Percentiles rank a stretch among this genome's conserved stretches.
Evolutionary conservation across 2,113 vertebrate genomes (phyloP).

Genomic region (Pachycephala philippinensis): DNA sequence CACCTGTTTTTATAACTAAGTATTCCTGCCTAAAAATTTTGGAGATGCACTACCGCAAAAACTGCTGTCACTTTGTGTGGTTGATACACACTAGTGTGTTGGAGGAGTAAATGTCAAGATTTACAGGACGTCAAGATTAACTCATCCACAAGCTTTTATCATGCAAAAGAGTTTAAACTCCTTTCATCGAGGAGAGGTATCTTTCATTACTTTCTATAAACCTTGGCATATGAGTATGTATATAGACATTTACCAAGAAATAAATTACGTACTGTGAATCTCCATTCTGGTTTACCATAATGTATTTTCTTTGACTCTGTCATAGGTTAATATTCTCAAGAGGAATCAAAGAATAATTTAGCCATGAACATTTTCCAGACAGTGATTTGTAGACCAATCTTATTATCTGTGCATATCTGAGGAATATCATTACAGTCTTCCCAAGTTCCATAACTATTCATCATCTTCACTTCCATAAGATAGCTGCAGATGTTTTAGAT

Average conservation of each 20-base stretch:
- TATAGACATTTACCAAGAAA: background rate
- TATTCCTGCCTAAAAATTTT: background rate
- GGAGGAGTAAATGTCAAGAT: background rate
- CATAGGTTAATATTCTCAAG: background rate
- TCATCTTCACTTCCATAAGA: background rate
- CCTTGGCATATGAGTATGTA: background rate
- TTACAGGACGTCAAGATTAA: background rate
- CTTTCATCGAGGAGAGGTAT: background rate
- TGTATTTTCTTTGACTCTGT: background rate
- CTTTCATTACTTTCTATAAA: background rate
- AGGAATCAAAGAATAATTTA: background rate
- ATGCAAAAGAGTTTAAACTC: background rate
- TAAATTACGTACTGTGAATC: background rate
- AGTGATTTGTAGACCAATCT: background rate
- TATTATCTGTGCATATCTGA: background rate
- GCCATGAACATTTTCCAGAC: background rate
- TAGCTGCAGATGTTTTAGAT: background rate
- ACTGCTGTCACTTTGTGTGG: background rate
- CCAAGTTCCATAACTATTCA: background rate
- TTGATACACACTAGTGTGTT: background rate
- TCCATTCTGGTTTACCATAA: background rate
- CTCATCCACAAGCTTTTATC: background rate
- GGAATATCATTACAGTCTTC: background rate
- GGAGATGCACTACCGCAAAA: background rate
- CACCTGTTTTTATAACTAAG: background rate